A percentile compares a stretch with the other conserved stretches of the same genome.
These are phyloP conservation scores for Ruditapes philippinarum DNA, from an alignment of 1,140 invertebrate species.

Conservation along the genomic window DNA sequence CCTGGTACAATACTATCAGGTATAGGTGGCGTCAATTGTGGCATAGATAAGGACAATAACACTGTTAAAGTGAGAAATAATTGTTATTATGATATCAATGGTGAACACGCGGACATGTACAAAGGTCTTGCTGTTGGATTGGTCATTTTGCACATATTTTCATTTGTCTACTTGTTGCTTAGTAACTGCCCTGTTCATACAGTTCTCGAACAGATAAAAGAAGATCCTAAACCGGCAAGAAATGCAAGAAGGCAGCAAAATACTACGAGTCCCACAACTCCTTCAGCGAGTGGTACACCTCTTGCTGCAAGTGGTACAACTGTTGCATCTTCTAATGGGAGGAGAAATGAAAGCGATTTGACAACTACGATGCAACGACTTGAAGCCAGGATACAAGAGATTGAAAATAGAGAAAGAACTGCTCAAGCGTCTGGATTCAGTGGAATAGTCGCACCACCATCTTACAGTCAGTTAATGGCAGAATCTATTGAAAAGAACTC, in stretches of 20 bases:
- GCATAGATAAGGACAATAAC: not conserved
- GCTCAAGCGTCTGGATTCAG: not conserved
- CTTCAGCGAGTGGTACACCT: not conserved
- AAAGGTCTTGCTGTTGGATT: not conserved
- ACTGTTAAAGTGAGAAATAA: not conserved
- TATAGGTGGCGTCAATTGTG: not conserved
- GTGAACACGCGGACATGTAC: not conserved
- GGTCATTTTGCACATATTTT: not conserved
- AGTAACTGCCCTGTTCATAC: not conserved
- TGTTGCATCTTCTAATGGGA: not conserved
- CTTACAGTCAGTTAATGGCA: not conserved
- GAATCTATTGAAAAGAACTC: not conserved
- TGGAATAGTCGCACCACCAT: not conserved
- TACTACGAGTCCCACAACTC: not conserved
- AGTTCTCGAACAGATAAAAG: not conserved
- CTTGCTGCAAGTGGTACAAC: not conserved
- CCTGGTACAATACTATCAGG: not conserved
- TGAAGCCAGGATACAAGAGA: not conserved
- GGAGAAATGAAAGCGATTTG: not conserved
- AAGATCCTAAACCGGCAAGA: not conserved
- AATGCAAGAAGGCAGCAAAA: not conserved
- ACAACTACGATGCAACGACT: not conserved
- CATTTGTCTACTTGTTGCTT: not conserved
- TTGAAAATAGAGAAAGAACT: not conserved
- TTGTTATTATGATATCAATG: not conserved